Evolutionary conservation across 2,888 invertebrate species (phyloP).

Genomic region (Aporophyla lueneburgensis): DNA sequence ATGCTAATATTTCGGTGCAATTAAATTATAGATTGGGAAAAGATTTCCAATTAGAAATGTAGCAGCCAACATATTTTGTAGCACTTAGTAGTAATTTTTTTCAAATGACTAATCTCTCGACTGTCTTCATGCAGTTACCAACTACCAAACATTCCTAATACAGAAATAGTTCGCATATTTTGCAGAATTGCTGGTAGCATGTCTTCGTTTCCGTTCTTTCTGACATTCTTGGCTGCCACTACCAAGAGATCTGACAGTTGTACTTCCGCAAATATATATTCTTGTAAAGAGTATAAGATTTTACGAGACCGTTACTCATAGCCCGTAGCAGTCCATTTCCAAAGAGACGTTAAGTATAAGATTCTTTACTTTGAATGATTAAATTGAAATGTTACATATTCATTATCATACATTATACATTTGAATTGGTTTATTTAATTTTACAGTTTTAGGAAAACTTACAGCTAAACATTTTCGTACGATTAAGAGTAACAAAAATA

Average conservation of each 20-base stretch:
- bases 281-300: not conserved
- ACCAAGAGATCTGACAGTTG: constrained; percentile 16
- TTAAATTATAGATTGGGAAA: not conserved
- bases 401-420: too few species aligned
- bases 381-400: too few species aligned
- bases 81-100: not conserved
- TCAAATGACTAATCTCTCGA: not conserved
- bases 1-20: not conserved
- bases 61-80: not conserved
- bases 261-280: not conserved
- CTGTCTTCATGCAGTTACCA: too few species aligned
- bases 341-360: not conserved
- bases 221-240: constrained; percentile 40
- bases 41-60: not conserved
- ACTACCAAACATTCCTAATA: too few species aligned
- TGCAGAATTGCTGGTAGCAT: constrained; percentile 18
- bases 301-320: too few species aligned
- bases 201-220: constrained; percentile 52
- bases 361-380: not conserved
- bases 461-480: not conserved
- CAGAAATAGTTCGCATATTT: not conserved
- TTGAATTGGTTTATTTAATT: not conserved
- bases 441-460: not conserved
- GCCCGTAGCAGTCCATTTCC: not conserved
- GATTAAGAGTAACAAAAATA: not conserved